These are phyloP conservation scores for Megaceryle maxima DNA, from an alignment of 2,113 vertebrate species.

Conservation along the genomic window DNA sequence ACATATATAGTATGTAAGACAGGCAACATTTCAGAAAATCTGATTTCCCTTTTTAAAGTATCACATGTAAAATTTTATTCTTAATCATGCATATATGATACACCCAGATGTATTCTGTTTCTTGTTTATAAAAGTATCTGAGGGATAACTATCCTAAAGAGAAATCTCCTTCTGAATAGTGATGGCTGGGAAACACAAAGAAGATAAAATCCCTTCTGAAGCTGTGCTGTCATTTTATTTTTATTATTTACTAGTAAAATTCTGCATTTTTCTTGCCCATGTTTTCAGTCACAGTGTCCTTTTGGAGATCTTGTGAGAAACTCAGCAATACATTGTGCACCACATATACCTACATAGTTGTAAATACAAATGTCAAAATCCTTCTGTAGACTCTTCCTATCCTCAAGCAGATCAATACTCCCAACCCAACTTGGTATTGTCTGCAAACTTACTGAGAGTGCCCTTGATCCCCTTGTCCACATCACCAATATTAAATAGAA, in stretches of 20 bases:
- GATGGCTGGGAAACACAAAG: neutral
- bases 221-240: neutral
- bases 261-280: neutral
- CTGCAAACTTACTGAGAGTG: neutral
- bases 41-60: neutral
- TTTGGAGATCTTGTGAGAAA: neutral
- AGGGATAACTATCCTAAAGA: neutral
- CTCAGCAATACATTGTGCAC: neutral
- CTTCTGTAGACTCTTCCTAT: neutral
- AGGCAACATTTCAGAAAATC: neutral
- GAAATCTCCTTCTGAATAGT: neutral
- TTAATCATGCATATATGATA: neutral
- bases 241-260: neutral
- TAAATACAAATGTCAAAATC: neutral
- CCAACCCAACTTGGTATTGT: neutral
- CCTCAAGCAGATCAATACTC: neutral
- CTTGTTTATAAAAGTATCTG: neutral
- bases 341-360: neutral
- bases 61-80: neutral
- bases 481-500: neutral
- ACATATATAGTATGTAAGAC: neutral
- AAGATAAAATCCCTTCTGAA: neutral
- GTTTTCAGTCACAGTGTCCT: neutral
- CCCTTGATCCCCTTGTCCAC: neutral
- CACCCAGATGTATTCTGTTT: neutral